Evolutionary conservation across 2,888 invertebrate species (phyloP).

Genomic region (Monoplex corrugatus): DNA sequence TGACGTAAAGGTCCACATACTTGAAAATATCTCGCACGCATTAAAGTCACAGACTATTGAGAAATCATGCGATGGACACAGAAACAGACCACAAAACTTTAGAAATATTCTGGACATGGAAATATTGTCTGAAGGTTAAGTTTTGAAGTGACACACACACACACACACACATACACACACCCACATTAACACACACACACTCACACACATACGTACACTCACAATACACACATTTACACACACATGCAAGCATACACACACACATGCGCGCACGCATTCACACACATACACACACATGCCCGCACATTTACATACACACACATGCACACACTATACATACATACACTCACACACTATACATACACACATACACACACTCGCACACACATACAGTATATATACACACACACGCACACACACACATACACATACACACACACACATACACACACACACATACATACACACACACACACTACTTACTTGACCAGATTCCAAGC

Average conservation of each 20-base stretch:
- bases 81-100: not conserved
- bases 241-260: conserved; percentile 16
- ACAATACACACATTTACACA: not conserved
- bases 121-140: too few relatives aligned
- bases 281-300: conserved; percentile 8
- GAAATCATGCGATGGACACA: not conserved
- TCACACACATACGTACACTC: conserved; percentile 11
- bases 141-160: not conserved
- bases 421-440: conserved; percentile 22
- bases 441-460: conserved; percentile 16
- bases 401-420: conserved; percentile 13
- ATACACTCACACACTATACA: too few relatives aligned
- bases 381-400: not conserved
- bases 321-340: too few relatives aligned
- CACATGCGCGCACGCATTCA: not conserved
- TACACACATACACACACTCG: not conserved
- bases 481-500: too few relatives aligned
- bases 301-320: not conserved
- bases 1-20: not conserved
- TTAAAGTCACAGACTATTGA: not conserved
- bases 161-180: not conserved
- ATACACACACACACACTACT: conserved; percentile 22
- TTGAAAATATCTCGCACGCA: too few relatives aligned
- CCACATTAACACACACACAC: not conserved
- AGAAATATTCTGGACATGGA: too few relatives aligned